A percentile compares a stretch with the other conserved stretches of the same genome.
Conservation (phyloP, 2,113 vertebrate genomes). For the Calidris pygmaea region DNA sequence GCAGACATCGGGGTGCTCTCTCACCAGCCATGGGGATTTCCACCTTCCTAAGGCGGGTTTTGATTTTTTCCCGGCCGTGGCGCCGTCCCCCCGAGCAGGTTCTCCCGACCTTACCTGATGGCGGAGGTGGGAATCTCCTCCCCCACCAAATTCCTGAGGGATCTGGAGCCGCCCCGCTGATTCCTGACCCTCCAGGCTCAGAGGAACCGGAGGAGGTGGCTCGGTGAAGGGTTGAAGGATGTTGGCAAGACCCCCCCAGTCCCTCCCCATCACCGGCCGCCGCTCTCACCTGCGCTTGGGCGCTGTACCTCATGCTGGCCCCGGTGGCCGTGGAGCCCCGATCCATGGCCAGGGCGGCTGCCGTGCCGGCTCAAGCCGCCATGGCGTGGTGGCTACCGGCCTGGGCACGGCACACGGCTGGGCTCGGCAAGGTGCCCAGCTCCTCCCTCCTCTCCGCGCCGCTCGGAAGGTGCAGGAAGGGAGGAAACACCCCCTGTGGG, state of each 20-base stretch:
- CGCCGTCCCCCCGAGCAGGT: accelerated
- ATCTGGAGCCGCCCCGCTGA: accelerated
- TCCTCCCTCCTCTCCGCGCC: not conserved
- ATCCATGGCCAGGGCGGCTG: constrained; percentile 22
- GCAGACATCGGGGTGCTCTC: accelerated
- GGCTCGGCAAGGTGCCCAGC: not conserved
- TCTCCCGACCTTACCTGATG: not conserved
- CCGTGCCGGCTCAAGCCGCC: not conserved
- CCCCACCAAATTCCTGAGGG: accelerated
- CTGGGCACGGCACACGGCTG: not conserved
- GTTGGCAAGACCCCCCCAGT: not conserved
- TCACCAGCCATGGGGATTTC: accelerated
- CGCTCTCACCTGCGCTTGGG: constrained; percentile 25
- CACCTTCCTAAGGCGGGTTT: not conserved
- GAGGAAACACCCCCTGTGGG: not conserved
- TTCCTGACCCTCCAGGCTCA: accelerated
- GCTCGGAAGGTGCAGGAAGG: not conserved
- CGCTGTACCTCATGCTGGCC: constrained; percentile 40
- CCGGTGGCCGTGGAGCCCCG: not conserved
- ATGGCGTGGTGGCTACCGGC: not conserved
- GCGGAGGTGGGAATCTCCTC: no score
- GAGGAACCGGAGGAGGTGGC: not conserved
- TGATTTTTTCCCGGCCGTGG: no score
- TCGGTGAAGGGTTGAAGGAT: accelerated
- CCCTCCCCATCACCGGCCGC: no score